A percentile compares a stretch with the other conserved stretches of the same genome.
These are phyloP conservation scores for Eumerus sabulonum DNA, from an alignment of 2,888 invertebrate species.

Conservation along the genomic window DNA sequence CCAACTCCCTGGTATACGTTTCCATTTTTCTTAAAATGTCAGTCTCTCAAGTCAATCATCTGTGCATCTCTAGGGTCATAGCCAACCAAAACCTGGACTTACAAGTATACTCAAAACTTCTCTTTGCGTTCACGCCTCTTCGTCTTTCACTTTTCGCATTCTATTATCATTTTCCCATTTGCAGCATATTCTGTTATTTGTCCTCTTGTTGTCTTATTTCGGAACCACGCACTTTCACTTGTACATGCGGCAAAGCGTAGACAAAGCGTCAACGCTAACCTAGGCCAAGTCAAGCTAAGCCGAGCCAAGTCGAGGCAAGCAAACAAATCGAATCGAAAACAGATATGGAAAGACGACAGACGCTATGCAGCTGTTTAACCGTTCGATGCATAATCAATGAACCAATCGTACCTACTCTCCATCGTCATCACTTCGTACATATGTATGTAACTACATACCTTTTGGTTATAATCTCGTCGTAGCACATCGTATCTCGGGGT, in stretches of 20 bases:
- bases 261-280: no score
- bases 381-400: conserved; percentile 63
- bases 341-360: conserved; percentile 32
- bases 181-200: not conserved
- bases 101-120: no score
- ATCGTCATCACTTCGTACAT: conserved; percentile 4
- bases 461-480: conserved; percentile 2
- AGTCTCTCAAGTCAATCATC: no score
- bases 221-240: conserved; percentile 48
- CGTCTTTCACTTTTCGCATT: not conserved
- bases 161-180: not conserved
- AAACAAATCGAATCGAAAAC: not conserved
- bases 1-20: no score
- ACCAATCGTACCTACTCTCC: not conserved
- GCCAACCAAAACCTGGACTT: no score
- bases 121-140: no score
- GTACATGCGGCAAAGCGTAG: not conserved
- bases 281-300: no score
- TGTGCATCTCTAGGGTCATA: no score
- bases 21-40: no score
- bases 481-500: conserved; percentile 19
- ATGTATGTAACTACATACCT: no score
- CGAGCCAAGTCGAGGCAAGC: no score
- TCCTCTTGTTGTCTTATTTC: not conserved
- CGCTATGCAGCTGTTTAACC: conserved; percentile 42